Evolutionary conservation across 1,140 invertebrate species (phyloP).

Genomic region (Octopus sinensis): DNA sequence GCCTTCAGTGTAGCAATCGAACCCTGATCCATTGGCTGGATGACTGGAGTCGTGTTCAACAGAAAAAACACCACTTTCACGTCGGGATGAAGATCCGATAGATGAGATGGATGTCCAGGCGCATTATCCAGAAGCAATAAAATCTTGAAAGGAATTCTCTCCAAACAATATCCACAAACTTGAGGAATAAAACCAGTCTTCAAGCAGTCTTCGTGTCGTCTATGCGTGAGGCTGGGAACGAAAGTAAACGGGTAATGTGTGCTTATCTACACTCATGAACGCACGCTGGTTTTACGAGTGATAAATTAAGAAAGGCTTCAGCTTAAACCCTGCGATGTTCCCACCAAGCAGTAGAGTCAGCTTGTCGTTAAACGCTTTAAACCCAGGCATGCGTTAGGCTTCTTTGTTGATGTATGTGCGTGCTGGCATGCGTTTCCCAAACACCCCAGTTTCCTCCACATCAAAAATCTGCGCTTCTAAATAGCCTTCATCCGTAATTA

Average conservation of each 20-base stretch:
- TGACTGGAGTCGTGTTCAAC: not conserved
- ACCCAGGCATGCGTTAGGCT: not conserved
- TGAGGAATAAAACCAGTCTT: too few species aligned
- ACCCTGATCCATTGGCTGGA: not conserved
- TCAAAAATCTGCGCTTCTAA: not conserved
- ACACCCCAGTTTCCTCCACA: not conserved
- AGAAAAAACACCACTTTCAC: slow-evolving; percentile 4
- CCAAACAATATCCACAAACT: too few species aligned
- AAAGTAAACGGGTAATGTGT: slow-evolving; percentile 7
- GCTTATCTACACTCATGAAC: not conserved
- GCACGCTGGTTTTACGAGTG: not conserved
- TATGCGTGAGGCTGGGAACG: not conserved
- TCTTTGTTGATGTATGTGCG: slow-evolving; percentile 4
- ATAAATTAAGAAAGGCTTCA: slow-evolving; percentile 4
- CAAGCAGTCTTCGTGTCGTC: too few species aligned
- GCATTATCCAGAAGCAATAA: slow-evolving; percentile 8
- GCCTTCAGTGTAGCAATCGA: slow-evolving; percentile 3
- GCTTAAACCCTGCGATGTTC: not conserved
- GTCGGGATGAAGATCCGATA: not conserved
- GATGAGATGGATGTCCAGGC: slow-evolving; percentile 7
- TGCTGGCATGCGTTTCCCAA: not conserved
- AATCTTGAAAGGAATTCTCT: slow-evolving; percentile 8
- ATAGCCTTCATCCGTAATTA: slow-evolving; percentile 4
- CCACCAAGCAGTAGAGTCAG: slow-evolving; percentile 3
- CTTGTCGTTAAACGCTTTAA: slow-evolving; percentile 4